Base-by-base conservation (phyloP, 2,113 vertebrate genomes). In the Cynoglossus semilaevis region DNA sequence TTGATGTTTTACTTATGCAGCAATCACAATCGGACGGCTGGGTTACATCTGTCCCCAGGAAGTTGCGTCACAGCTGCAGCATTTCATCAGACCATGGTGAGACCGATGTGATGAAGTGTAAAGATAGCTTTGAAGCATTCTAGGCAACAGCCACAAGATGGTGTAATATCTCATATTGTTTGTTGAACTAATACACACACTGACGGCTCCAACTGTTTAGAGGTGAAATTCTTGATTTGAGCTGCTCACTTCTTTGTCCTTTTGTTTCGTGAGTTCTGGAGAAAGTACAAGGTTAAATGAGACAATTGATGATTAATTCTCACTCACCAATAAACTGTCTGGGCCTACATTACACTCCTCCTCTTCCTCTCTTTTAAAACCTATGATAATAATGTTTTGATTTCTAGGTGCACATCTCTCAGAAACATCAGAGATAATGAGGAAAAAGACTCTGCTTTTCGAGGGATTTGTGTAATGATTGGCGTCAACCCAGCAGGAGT, bases 401-500 rank as follows among this genome's bases (percentile, higher is more conserved):
- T 55, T 22, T 11, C 43, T 58, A 92, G 94, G 95, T 97, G 94
- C 80, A 94, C 95, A 0, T 98, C 95, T 0, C 80, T 97, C 61
- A 90, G 95, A 51, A 97, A 98, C 72, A 98, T 98, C 81, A 82
- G 95, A 47, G 95, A 98, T 77, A 98, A 98, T 0, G 95, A 97
- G 67, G 95, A 98, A 81, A 98, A 98, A 75, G 95, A 97, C 64
- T 97, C 94, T 0, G 95, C 95, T 15, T 97, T 96, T 87, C 87
- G 95, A 0, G 95, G 95, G 54, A 97, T 97, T 87, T 97, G 95
- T n/a, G 93, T 96, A 77, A 98, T 97, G 95, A 97, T 97, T 1
- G 94, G 94, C 0, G 95, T 95, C 14, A 98, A 97, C 73, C 95
- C 95, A 0, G 94, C 92, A 11, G 95, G 95, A 3, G 95, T 96